phyloP scores from a whole-genome alignment of 2,888 invertebrate species.

The Pegoplata infirma region DNA sequence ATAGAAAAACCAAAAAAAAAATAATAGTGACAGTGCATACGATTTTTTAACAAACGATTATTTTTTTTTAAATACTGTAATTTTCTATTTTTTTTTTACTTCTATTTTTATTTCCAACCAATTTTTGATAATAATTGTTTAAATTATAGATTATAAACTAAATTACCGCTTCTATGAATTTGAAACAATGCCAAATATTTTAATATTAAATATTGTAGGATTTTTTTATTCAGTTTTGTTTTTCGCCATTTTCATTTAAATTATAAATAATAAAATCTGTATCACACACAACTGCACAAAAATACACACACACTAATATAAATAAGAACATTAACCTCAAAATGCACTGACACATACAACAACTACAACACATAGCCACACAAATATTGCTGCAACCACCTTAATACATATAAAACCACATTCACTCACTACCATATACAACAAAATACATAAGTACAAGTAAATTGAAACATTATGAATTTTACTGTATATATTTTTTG shows the following conservation, averaged over 20 bases:
- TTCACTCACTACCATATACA: background rate
- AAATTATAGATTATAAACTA: background rate
- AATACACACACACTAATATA: background rate
- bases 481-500: background rate
- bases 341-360: slow-evolving; percentile 33
- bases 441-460: background rate
- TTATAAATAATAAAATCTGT: background rate
- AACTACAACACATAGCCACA: background rate
- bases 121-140: background rate
- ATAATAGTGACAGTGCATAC: too few species aligned
- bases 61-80: too few species aligned
- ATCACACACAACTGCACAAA: background rate
- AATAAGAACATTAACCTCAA: slow-evolving; percentile 48
- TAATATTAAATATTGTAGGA: background rate
- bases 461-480: slow-evolving; percentile 26
- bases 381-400: background rate
- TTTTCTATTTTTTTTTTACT: too few species aligned
- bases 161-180: background rate
- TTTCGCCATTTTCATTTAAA: background rate
- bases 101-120: too few species aligned
- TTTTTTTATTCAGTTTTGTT: background rate
- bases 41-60: too few species aligned
- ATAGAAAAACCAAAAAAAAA: too few species aligned
- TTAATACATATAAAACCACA: background rate
- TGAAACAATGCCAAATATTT: background rate